phyloP scores from a whole-genome alignment of 2,888 invertebrate genomes.

The Sialis fuliginosa region DNA sequence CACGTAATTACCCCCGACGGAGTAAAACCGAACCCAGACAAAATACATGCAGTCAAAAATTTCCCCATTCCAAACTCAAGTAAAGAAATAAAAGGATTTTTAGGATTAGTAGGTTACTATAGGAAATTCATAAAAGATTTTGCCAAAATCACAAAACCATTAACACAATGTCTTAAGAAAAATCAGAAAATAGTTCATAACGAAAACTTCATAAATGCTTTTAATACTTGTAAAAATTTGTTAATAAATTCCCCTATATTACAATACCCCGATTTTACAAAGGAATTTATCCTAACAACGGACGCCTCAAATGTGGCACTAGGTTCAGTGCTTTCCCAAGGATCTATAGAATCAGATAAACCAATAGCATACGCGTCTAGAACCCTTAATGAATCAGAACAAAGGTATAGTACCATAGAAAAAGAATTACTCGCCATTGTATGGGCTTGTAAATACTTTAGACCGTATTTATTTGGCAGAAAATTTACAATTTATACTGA shows the following conservation, averaged over 20 bases:
- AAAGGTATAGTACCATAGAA: too few species aligned
- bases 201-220: too few species aligned
- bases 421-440: too few species aligned
- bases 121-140: neutral
- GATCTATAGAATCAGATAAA: neutral
- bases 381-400: too few species aligned
- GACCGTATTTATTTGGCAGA: too few species aligned
- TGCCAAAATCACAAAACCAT: neutral
- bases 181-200: too few species aligned
- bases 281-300: constrained; percentile 1
- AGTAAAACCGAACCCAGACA: neutral
- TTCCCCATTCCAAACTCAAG: neutral
- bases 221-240: neutral
- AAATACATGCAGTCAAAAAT: neutral
- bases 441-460: too few species aligned
- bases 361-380: neutral
- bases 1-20: constrained; percentile 14
- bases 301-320: neutral
- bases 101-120: neutral
- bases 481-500: too few species aligned
- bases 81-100: neutral
- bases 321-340: constrained; percentile 1
- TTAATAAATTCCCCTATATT: neutral
- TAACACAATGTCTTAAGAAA: neutral
- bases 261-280: constrained; percentile 2